These are phyloP conservation scores for Trichogramma pretiosum DNA, from an alignment of 1,140 invertebrate species.

Conservation along the genomic window DNA sequence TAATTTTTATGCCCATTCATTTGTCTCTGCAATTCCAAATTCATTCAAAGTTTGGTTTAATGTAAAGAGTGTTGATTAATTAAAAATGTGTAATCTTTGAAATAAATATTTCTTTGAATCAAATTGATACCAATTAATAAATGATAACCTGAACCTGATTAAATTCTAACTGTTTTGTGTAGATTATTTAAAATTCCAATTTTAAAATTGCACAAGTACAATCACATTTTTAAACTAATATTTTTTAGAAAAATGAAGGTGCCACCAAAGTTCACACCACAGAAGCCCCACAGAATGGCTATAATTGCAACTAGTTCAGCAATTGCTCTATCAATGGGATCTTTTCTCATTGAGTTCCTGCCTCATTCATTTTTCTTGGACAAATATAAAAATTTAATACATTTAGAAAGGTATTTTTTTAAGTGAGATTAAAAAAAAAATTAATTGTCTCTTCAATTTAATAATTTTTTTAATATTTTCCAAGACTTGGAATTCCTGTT, in stretches of 20 bases:
- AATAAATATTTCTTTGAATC: no score
- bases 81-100: no score
- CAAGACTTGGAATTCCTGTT: slow-evolving; percentile 34
- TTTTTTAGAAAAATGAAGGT: no score
- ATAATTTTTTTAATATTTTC: slow-evolving; percentile 6
- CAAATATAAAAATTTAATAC: slow-evolving; percentile 44
- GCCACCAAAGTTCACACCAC: no score
- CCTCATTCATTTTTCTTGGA: slow-evolving; percentile 46
- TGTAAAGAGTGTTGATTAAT: no score
- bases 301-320: background rate
- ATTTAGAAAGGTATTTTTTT: slow-evolving; percentile 51
- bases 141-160: no score
- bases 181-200: no score
- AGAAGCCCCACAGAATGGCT: background rate
- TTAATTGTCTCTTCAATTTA: slow-evolving; percentile 3
- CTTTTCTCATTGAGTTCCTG: slow-evolving; percentile 1
- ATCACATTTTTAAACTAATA: no score
- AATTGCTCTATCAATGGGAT: background rate
- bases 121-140: no score
- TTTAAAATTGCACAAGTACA: no score
- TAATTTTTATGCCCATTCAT: background rate
- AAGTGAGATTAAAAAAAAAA: slow-evolving; percentile 21
- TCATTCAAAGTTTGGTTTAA: background rate
- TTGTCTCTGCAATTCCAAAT: background rate
- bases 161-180: no score